phyloP scores from a whole-genome alignment of 92 coral and sea anemone genomes.

The Phenganax subtilis region DNA sequence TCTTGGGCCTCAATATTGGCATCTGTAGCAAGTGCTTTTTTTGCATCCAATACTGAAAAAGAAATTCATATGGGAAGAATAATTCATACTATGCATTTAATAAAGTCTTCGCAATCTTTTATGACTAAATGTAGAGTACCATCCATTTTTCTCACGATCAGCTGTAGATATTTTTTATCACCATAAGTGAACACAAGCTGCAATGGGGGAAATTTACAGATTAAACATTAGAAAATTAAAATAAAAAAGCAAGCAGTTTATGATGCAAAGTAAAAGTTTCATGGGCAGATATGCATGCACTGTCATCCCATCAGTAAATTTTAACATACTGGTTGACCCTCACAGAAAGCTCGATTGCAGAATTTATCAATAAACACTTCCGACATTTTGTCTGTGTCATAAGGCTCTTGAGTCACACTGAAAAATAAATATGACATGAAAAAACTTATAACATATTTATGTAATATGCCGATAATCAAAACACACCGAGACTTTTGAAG shows the following conservation, averaged over 20 bases:
- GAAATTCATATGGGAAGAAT: slow-evolving; percentile 34
- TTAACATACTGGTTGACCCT: slow-evolving; percentile 73
- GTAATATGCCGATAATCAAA: too few relatives aligned
- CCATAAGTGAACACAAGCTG: slow-evolving; percentile 72
- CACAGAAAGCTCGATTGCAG: slow-evolving; percentile 78
- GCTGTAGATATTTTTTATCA: slow-evolving; percentile 76
- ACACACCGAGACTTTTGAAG: slow-evolving; percentile 83
- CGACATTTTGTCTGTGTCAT: slow-evolving; percentile 98
- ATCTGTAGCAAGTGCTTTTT: slow-evolving; percentile 23
- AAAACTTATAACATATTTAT: not conserved
- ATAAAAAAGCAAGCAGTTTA: not conserved
- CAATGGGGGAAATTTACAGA: not conserved
- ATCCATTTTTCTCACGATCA: slow-evolving; percentile 77
- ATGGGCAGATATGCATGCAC: too few relatives aligned
- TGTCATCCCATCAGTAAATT: too few relatives aligned
- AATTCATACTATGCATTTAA: too few relatives aligned
- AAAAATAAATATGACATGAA: not conserved
- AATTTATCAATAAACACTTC: slow-evolving; percentile 69
- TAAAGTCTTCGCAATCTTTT: too few relatives aligned
- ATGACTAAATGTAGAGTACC: slow-evolving; percentile 50
- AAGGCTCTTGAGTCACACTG: slow-evolving; percentile 82
- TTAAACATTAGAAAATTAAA: too few relatives aligned
- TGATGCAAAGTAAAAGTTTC: too few relatives aligned
- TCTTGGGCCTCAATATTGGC: not conserved
- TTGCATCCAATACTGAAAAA: slow-evolving; percentile 70